Percentiles rank a stretch among this genome's conserved stretches.
Evolutionary conservation across 2,888 invertebrate species (phyloP).

Genomic region (Dyspetes luteomarginatus): DNA sequence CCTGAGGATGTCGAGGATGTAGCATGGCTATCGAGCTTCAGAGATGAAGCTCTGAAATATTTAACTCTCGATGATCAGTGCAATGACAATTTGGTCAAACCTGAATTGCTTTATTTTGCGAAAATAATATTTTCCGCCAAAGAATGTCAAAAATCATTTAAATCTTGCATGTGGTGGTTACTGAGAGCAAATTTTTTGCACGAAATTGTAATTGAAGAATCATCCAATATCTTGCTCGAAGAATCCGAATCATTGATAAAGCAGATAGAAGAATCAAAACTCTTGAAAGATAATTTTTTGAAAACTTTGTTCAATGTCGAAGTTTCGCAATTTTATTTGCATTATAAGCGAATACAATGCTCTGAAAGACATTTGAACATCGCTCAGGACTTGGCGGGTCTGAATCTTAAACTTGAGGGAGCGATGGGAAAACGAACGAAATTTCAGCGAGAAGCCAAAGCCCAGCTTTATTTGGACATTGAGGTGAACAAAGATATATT

Average conservation of each 20-base stretch:
- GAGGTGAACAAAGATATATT: constrained; percentile 83
- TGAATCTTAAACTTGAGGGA: constrained; percentile 89
- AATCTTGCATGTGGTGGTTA: constrained; percentile 86
- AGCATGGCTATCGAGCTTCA: constrained; percentile 70
- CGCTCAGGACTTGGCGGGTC: constrained; percentile 87
- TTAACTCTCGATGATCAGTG: constrained; percentile 81
- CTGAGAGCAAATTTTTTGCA: constrained; percentile 90
- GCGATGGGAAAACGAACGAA: constrained; percentile 95
- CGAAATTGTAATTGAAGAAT: constrained; percentile 91
- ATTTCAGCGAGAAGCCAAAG: constrained; percentile 91
- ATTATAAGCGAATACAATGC: constrained; percentile 89
- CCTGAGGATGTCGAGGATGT: constrained; percentile 84
- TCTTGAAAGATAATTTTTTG: constrained; percentile 69
- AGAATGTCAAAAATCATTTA: constrained; percentile 83
- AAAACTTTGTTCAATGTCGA: constrained; percentile 85
- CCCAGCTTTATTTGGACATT: constrained; percentile 92
- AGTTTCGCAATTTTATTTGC: constrained; percentile 88
- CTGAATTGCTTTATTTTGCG: constrained; percentile 82
- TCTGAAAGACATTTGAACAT: constrained; percentile 88
- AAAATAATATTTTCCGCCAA: constrained; percentile 78
- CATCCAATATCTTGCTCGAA: constrained; percentile 87
- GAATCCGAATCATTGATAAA: constrained; percentile 85
- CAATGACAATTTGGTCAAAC: constrained; percentile 76
- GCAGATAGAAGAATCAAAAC: constrained; percentile 61
- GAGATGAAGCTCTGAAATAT: constrained; percentile 76